Percentiles rank a stretch among this genome's conserved stretches.
phyloP scores from a whole-genome alignment of 2,888 invertebrate species.

The Bellardia bayeri region DNA sequence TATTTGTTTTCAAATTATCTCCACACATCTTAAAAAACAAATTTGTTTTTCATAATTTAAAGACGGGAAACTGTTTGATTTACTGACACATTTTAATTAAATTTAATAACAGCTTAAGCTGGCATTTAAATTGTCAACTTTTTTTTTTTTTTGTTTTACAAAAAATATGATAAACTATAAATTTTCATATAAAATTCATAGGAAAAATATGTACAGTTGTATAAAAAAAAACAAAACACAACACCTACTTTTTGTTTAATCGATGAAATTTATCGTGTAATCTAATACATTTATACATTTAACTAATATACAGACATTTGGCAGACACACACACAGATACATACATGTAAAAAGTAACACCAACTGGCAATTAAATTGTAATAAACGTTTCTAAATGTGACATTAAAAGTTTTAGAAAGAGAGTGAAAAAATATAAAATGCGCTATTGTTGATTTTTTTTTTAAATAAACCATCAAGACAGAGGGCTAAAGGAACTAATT shows the following conservation, averaged over 20 bases:
- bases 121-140: slow-evolving; percentile 10
- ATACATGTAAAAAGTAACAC: slow-evolving; percentile 42
- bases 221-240: too few species aligned
- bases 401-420: slow-evolving; percentile 65
- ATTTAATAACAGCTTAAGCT: slow-evolving; percentile 12
- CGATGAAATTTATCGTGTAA: slow-evolving; percentile 59
- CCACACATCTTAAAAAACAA: background rate
- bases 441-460: slow-evolving; percentile 30
- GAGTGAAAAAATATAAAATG: slow-evolving; percentile 31
- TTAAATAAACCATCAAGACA: slow-evolving; percentile 17
- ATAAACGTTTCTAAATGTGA: slow-evolving; percentile 69
- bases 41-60: background rate
- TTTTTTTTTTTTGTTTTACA: background rate
- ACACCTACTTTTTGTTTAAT: slow-evolving; percentile 48
- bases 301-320: background rate
- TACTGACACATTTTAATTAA: slow-evolving; percentile 32
- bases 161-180: background rate
- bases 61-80: slow-evolving; percentile 27
- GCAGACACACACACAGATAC: background rate
- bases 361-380: slow-evolving; percentile 72
- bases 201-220: background rate
- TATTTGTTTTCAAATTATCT: background rate
- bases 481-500: background rate
- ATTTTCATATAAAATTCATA: background rate
- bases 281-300: slow-evolving; percentile 18